phyloP scores from a whole-genome alignment of 1,140 invertebrate genomes.

The Bombus vancouverensis region DNA sequence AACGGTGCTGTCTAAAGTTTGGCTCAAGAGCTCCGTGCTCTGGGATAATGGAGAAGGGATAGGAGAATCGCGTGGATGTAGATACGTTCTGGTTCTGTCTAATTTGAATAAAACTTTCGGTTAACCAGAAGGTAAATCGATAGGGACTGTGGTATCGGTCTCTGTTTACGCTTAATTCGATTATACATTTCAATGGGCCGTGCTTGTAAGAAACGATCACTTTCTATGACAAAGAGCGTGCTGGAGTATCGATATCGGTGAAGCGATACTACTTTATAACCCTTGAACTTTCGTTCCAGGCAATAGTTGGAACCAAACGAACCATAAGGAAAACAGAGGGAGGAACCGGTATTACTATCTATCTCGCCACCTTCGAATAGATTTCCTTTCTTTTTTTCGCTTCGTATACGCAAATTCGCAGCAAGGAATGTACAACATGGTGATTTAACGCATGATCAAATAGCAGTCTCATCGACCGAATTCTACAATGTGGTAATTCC shows the following conservation, averaged over 20 bases:
- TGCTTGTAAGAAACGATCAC: neutral
- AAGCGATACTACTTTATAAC: neutral
- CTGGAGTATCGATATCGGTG: neutral
- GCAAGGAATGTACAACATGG: neutral
- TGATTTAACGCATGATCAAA: conserved; percentile 10
- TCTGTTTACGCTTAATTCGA: neutral
- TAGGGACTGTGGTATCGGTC: neutral
- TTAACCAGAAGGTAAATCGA: neutral
- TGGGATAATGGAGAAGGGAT: neutral
- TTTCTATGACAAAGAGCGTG: neutral
- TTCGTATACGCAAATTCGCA: neutral
- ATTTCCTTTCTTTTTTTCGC: neutral
- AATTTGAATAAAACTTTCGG: neutral
- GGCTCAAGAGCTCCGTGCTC: neutral
- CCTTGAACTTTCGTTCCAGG: neutral
- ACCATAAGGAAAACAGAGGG: neutral
- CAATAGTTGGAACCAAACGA: too few species aligned
- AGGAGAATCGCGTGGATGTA: neutral
- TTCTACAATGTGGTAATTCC: neutral
- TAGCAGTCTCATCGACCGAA: conserved; percentile 1
- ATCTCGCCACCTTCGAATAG: neutral
- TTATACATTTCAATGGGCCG: neutral
- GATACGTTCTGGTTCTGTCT: neutral
- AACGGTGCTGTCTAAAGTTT: neutral
- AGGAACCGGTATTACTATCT: neutral